A percentile compares a stretch with the other conserved stretches of the same genome.
phyloP scores from a whole-genome alignment of 2,113 vertebrate genomes.

The Gyps fulvus region DNA sequence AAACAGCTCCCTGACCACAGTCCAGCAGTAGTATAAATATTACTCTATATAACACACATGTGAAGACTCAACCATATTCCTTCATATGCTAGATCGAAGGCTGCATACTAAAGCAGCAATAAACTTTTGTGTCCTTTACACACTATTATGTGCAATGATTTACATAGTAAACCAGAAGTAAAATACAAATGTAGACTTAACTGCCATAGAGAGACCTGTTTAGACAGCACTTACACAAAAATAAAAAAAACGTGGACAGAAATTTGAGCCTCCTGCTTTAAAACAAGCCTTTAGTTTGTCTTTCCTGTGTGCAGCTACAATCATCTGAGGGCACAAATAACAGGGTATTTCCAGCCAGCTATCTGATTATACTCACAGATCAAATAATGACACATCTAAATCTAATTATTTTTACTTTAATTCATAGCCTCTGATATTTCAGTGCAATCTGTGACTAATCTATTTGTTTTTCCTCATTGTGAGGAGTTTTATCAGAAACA shows the following conservation, averaged over 20 bases:
- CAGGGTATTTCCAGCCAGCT: neutral
- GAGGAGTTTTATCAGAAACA: constrained; percentile 1
- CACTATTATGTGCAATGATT: neutral
- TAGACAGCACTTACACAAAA: neutral
- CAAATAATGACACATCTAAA: constrained; percentile 5
- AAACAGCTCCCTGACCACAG: neutral
- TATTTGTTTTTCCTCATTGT: neutral
- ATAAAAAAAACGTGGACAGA: neutral
- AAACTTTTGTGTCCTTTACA: neutral
- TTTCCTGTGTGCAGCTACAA: neutral
- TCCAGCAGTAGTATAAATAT: neutral
- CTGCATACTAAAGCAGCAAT: neutral
- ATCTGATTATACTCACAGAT: neutral
- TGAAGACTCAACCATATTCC: neutral
- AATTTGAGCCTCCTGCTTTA: neutral
- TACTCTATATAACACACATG: neutral
- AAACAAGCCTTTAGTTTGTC: neutral
- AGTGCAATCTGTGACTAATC: neutral
- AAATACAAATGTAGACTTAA: neutral
- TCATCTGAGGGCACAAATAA: neutral
- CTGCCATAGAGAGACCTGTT: neutral
- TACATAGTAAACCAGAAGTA: neutral
- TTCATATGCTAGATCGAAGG: neutral
- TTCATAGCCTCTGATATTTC: neutral
- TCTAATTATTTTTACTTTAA: constrained; percentile 30